Conservation (phyloP, 1,140 invertebrate species). For the Temnothorax curvispinosus region DNA sequence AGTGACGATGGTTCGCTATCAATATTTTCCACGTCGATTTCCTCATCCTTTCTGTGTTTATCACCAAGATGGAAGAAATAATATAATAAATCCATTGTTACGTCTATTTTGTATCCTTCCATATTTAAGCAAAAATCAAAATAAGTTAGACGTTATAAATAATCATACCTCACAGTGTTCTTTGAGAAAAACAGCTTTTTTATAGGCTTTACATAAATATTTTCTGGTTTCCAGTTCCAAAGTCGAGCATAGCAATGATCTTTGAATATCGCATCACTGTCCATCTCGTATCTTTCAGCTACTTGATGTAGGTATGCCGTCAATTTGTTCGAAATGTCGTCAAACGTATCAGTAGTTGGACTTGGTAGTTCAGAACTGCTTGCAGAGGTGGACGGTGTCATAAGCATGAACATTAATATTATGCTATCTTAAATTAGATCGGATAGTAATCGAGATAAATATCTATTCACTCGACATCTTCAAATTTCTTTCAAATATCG, state of each 20-base stretch:
- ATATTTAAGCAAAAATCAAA: neutral
- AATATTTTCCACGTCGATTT: constrained; percentile 85
- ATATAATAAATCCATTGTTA: neutral
- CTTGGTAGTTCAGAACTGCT: constrained; percentile 71
- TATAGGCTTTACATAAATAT: constrained; percentile 88
- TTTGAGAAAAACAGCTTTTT: constrained; percentile 86
- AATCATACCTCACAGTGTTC: constrained; percentile 70
- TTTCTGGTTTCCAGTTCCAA: constrained; percentile 90
- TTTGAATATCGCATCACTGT: constrained; percentile 82
- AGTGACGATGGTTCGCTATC: constrained; percentile 70
- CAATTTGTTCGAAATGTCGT: constrained; percentile 82
- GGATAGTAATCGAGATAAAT: too few relatives aligned
- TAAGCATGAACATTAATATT: constrained; percentile 50
- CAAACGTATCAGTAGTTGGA: constrained; percentile 75
- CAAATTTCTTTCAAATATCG: neutral
- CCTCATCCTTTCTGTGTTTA: constrained; percentile 77
- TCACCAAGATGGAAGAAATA: too few relatives aligned
- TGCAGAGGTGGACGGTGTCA: constrained; percentile 61
- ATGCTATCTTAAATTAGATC: neutral
- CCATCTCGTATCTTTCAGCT: constrained; percentile 80
- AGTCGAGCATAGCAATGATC: constrained; percentile 91
- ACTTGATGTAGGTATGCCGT: constrained; percentile 80
- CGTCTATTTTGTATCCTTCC: neutral
- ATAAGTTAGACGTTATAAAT: too few relatives aligned
- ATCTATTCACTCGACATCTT: neutral